phyloP scores from a whole-genome alignment of 2,888 invertebrate species.

The Limnephilus auricula region DNA sequence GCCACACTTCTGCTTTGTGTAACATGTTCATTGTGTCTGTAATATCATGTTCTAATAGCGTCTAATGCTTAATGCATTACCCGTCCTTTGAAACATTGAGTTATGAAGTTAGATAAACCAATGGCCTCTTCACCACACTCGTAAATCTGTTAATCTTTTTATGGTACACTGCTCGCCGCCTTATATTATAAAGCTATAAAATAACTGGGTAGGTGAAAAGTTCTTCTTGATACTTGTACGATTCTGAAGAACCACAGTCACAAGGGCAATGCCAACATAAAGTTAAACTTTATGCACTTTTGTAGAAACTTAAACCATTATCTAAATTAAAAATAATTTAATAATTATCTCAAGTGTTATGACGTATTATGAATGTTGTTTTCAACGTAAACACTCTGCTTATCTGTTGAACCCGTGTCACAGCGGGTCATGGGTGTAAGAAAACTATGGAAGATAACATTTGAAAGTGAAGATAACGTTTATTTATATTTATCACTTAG shows the following conservation, averaged over 20 bases:
- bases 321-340: not conserved
- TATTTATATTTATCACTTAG: not conserved
- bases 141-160: not conserved
- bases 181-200: not conserved
- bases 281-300: not conserved
- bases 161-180: not conserved
- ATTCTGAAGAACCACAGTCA: not conserved
- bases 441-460: not conserved
- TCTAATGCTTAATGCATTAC: not conserved
- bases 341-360: not conserved
- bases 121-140: not conserved
- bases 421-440: not conserved
- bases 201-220: not conserved
- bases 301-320: not conserved
- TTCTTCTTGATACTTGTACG: not conserved
- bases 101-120: slow-evolving; percentile 2
- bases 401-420: not conserved
- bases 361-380: not conserved
- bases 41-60: not conserved
- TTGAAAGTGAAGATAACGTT: not conserved
- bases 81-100: not conserved
- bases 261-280: not conserved
- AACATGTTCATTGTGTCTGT: not conserved
- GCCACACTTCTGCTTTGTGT: not conserved
- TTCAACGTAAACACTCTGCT: not conserved